Base-by-base conservation (phyloP, 2,888 invertebrate genomes). In the Priocnemis perturbator region DNA sequence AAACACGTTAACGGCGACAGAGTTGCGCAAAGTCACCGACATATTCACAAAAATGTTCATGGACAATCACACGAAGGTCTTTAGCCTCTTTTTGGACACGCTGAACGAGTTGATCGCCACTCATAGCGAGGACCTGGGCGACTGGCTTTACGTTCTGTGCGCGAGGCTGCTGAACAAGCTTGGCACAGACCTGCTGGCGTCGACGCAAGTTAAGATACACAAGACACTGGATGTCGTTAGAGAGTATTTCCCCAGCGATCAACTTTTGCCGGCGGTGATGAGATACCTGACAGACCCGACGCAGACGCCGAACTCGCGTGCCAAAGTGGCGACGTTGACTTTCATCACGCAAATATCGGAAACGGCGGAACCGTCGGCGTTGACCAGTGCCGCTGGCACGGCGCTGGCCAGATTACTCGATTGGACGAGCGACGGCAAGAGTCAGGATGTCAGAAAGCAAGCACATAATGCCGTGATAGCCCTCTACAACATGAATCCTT, bases 1-100 rank as follows among this genome's bases (percentile, higher is more conserved):
- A 0, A 92, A 93, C 0, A 90, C 92, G 0, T 90, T 95, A 0
- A 91, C 92, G 0, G 92, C 93, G 3, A 91, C 92, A 0, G 96
- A 97, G 85, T 90, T 97, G 67, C 93, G 95, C 72, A 93, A 95
- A 76, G 93, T 98, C n/a, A 96, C 97, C 0, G 98, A 98, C 82
- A 94, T 97, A 73, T 96, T 98, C 85, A 95, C 97, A 73, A 95
- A 97, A 90, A 97, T 98, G 96, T 98, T 99, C 89, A 97, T 97
- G 92, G 98, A 99, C 90, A 96, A 97, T 2, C 97, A 98, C 90
- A 93, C 98, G 82, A 95, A 97, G 91, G 97, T 98, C 78, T 96
- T 98, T 90, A 95, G 96, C 58, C 90, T 98, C 70, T 97, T 98
- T 89, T 91, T 98, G 86, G 99, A 99, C 87, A 96, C 97, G 0